Percentiles rank a stretch among this genome's conserved stretches.
Conservation (phyloP, 2,113 vertebrate species). For the Notechis scutatus region DNA sequence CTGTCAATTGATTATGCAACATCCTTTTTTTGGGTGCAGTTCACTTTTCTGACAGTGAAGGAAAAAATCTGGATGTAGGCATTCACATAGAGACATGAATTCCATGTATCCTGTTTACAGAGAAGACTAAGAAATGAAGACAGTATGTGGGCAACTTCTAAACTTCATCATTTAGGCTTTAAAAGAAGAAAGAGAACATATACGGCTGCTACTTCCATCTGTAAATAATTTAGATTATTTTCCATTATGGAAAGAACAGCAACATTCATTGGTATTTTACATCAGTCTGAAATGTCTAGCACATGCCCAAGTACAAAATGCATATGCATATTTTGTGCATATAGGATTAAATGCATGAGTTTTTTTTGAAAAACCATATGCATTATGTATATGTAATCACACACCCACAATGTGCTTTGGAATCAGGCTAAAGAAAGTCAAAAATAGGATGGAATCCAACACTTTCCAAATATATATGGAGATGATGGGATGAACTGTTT, state of each 20-base stretch:
- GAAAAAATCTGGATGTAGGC: background rate
- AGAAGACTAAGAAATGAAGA: background rate
- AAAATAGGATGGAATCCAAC: background rate
- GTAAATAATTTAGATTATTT: slow-evolving; percentile 11
- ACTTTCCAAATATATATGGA: background rate
- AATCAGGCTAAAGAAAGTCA: background rate
- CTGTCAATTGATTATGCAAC: slow-evolving; percentile 7
- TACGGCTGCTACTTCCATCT: slow-evolving; percentile 5
- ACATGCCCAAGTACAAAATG: background rate
- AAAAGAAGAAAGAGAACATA: background rate
- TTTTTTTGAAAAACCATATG: background rate
- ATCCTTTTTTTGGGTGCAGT: background rate
- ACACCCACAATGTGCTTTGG: background rate
- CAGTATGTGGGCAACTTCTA: background rate
- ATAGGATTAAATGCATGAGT: background rate
- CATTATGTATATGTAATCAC: background rate
- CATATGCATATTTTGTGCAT: background rate
- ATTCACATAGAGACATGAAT: background rate
- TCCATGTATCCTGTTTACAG: slow-evolving; percentile 1
- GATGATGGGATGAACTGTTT: background rate
- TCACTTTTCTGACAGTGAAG: background rate
- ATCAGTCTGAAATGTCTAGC: background rate
- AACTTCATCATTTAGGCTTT: background rate
- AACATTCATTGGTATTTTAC: slow-evolving; percentile 5
- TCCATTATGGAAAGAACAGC: background rate